Conservation (phyloP, 2,797 vertebrate genomes). For the Scyliorhinus canicula region DNA sequence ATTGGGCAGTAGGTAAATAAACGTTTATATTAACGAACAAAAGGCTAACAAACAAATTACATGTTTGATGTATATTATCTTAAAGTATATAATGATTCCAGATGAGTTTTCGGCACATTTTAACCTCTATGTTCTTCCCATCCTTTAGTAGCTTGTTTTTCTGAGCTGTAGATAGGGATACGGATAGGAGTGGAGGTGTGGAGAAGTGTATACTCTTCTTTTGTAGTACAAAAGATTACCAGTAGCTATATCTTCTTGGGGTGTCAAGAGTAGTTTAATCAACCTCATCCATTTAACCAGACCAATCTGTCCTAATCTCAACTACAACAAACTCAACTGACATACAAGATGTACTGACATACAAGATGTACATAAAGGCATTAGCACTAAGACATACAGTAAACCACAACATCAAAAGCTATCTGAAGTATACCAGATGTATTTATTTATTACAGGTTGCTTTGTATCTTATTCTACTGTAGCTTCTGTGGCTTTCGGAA, state of each 20-base stretch:
- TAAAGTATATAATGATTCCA: not conserved
- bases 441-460: not conserved
- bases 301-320: not conserved
- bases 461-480: constrained; percentile 1
- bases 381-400: not conserved
- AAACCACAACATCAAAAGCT: not conserved
- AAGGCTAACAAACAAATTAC: not conserved
- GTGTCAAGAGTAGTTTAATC: not conserved
- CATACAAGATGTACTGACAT: not conserved
- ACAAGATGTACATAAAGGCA: not conserved
- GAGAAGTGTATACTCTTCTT: not conserved
- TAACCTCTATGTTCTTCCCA: not conserved
- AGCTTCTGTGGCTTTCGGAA: not conserved
- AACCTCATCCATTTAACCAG: not conserved
- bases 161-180: too few relatives aligned
- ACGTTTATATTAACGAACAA: not conserved
- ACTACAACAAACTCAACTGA: not conserved
- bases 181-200: not conserved
- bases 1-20: not conserved
- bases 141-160: not conserved
- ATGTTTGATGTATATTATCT: not conserved
- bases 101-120: not conserved
- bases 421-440: not conserved
- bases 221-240: not conserved
- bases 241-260: not conserved